Conservation (phyloP, 2,113 vertebrate species). For the Seriola aureovittata region DNA sequence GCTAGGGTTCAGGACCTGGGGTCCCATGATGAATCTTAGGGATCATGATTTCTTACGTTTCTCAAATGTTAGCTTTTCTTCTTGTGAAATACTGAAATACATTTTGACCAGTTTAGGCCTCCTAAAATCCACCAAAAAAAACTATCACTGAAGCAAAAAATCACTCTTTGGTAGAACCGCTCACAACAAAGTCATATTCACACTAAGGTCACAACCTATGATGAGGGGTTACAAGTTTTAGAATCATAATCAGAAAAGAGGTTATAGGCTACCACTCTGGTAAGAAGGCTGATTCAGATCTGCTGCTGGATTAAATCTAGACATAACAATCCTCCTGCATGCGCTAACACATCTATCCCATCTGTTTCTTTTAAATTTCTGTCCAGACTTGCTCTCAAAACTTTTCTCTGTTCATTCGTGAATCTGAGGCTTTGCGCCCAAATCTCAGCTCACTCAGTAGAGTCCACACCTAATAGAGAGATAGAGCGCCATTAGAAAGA, state of each 20-base stretch:
- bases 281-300: too few relatives aligned
- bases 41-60: background rate
- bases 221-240: too few relatives aligned
- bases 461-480: background rate
- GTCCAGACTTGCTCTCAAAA: constrained; percentile 29
- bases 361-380: background rate
- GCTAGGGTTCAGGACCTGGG: background rate
- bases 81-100: background rate
- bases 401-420: background rate
- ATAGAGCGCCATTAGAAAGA: background rate
- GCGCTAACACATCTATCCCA: constrained; percentile 1
- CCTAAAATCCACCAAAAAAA: too few relatives aligned
- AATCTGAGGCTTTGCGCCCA: background rate
- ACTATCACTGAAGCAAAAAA: too few relatives aligned
- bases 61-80: background rate
- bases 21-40: background rate
- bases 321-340: constrained; percentile 37
- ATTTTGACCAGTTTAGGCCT: background rate
- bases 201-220: too few relatives aligned
- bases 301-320: background rate
- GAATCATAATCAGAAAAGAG: too few relatives aligned
- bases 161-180: too few relatives aligned
- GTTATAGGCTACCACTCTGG: too few relatives aligned
- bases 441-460: constrained; percentile 2
- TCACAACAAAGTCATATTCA: too few relatives aligned